phyloP scores from a whole-genome alignment of 2,888 invertebrate genomes.

The Priocnemis perturbator region DNA sequence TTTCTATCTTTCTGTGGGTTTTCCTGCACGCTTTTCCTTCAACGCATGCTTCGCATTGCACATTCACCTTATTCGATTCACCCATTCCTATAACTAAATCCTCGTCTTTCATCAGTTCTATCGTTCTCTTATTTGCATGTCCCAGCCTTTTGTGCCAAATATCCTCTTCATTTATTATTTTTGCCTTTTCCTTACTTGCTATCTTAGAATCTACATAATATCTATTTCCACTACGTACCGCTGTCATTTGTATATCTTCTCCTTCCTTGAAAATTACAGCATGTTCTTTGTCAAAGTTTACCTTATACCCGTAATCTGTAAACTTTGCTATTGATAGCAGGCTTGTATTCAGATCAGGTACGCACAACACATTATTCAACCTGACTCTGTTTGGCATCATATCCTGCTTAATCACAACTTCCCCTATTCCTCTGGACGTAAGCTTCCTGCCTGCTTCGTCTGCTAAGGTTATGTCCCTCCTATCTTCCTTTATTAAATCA shows the following conservation, averaged over 20 bases:
- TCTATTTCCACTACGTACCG: too few relatives aligned
- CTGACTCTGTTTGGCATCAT: background rate
- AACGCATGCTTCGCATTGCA: background rate
- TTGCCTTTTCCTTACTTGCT: too few relatives aligned
- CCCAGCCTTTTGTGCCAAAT: background rate
- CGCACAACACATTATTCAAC: too few relatives aligned
- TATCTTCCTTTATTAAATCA: background rate
- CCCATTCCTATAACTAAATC: background rate
- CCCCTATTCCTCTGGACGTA: background rate
- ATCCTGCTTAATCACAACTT: background rate
- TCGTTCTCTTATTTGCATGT: too few relatives aligned
- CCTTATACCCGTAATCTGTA: too few relatives aligned
- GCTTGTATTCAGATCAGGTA: too few relatives aligned
- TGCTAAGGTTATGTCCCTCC: background rate
- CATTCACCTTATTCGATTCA: background rate
- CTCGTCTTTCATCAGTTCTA: too few relatives aligned
- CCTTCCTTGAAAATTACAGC: too few relatives aligned
- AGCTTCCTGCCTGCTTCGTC: background rate
- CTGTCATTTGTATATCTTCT: too few relatives aligned
- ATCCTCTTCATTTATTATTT: background rate
- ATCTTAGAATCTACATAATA: too few relatives aligned
- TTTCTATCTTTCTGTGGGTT: constrained; percentile 5
- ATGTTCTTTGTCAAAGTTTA: too few relatives aligned
- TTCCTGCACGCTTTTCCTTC: background rate
- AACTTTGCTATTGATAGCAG: too few relatives aligned